Conservation (phyloP, 2,113 vertebrate genomes). For the Cebus imitator region DNA sequence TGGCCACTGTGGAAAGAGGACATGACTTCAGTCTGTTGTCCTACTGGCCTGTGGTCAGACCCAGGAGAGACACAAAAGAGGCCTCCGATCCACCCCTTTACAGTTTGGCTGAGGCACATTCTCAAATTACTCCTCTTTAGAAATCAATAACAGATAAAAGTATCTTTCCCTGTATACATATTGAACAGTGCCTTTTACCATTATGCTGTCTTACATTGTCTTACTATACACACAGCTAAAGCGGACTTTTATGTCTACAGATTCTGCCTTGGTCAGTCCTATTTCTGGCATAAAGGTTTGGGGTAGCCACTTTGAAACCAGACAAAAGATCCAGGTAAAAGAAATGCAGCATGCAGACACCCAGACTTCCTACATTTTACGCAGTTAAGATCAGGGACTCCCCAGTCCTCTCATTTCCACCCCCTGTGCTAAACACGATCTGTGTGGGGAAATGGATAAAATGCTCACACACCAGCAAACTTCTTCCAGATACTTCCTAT, state of each 20-base stretch:
- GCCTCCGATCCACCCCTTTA: background rate
- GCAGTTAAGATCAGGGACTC: slow-evolving; percentile 61
- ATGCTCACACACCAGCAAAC: background rate
- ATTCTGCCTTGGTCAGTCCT: slow-evolving; percentile 63
- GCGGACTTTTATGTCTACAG: slow-evolving; percentile 61
- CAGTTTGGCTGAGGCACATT: background rate
- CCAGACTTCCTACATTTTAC: slow-evolving; percentile 62
- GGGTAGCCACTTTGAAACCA: slow-evolving; percentile 78
- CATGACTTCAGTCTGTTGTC: background rate
- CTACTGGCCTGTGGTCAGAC: background rate
- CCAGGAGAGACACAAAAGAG: background rate
- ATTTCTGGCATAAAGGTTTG: slow-evolving; percentile 69
- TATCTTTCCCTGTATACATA: background rate
- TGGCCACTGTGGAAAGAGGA: background rate
- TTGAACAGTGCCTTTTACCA: background rate
- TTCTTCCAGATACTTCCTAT: slow-evolving; percentile 62
- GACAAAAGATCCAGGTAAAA: slow-evolving; percentile 74
- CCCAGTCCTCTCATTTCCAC: slow-evolving; percentile 22
- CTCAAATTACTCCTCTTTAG: background rate
- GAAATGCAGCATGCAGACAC: slow-evolving; percentile 54
- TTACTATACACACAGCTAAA: background rate
- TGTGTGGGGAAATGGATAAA: slow-evolving; percentile 45
- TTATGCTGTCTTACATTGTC: background rate
- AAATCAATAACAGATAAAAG: background rate
- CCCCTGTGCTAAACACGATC: slow-evolving; percentile 8